Evolutionary conservation across 2,113 vertebrate species (phyloP).

Genomic region (Rutilus rutilus): DNA sequence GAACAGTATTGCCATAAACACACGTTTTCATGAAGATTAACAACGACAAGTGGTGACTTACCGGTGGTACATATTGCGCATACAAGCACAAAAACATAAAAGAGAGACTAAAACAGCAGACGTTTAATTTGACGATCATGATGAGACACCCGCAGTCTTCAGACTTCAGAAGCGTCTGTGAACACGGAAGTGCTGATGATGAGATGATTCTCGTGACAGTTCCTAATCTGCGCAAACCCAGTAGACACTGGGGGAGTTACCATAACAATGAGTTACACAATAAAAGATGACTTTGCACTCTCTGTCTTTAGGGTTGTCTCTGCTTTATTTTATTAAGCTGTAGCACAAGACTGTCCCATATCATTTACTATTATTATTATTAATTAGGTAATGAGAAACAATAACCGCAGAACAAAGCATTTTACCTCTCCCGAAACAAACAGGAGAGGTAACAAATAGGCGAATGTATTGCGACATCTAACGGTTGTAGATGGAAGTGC

Average conservation of each 20-base stretch:
- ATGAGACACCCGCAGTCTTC: background rate
- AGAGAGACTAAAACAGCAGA: conserved; percentile 38
- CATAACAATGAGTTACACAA: background rate
- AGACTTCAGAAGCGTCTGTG: background rate
- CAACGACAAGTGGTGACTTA: conserved; percentile 19
- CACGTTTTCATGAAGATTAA: background rate
- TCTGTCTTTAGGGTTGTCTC: background rate
- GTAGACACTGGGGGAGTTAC: conserved; percentile 34
- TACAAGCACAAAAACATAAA: conserved; percentile 35
- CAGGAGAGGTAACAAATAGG: background rate
- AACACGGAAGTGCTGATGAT: conserved; percentile 15
- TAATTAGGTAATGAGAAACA: background rate
- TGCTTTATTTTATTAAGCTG: background rate
- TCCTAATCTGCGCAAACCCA: conserved; percentile 3
- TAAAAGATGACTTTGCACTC: background rate
- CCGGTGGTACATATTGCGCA: conserved; percentile 70
- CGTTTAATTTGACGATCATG: conserved; percentile 53
- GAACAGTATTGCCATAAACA: background rate
- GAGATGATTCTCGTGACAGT: conserved; percentile 13
- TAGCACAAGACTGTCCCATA: background rate
- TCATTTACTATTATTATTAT: background rate
- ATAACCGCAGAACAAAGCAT: background rate
- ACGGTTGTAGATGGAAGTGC: background rate
- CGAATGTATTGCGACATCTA: background rate
- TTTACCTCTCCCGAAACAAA: background rate